Conservation (phyloP, 2,888 invertebrate species). For the Exephanes ischioxanthus region DNA sequence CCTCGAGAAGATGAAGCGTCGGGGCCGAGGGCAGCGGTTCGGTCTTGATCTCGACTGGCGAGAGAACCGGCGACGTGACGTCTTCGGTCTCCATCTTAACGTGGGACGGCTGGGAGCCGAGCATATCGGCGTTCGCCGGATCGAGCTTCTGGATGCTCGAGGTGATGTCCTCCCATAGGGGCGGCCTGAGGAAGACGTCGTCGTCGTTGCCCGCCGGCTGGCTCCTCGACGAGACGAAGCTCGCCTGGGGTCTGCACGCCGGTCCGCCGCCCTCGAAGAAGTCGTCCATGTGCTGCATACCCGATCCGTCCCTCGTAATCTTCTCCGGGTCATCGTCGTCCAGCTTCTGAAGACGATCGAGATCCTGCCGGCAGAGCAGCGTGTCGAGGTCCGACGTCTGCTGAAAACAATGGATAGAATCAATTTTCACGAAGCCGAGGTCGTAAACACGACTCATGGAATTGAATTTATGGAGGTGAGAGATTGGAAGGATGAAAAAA, state of each 20-base stretch:
- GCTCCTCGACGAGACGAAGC: conserved; percentile 86
- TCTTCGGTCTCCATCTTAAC: conserved; percentile 93
- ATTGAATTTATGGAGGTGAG: conserved; percentile 31
- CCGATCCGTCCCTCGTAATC: conserved; percentile 86
- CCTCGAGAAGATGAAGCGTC: conserved; percentile 87
- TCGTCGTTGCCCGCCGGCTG: conserved; percentile 88
- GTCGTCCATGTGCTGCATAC: conserved; percentile 89
- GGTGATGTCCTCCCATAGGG: conserved; percentile 96
- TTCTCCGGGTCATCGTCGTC: conserved; percentile 86
- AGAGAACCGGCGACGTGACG: conserved; percentile 89
- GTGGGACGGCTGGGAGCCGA: conserved; percentile 89
- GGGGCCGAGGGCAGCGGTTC: conserved; percentile 87
- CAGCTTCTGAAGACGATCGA: conserved; percentile 88
- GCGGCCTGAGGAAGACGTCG: conserved; percentile 94
- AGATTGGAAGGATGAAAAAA: background rate
- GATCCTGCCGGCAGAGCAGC: conserved; percentile 92
- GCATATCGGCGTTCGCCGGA: conserved; percentile 95
- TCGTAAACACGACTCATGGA: background rate
- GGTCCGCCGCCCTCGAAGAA: conserved; percentile 87
- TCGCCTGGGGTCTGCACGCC: conserved; percentile 84
- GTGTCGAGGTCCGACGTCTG: conserved; percentile 93
- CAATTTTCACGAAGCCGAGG: background rate
- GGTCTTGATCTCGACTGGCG: conserved; percentile 93
- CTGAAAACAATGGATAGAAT: conserved; percentile 70
- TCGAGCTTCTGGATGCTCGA: conserved; percentile 96